Conservation (phyloP, 2,113 vertebrate species). For the Notothenia coriiceps region DNA sequence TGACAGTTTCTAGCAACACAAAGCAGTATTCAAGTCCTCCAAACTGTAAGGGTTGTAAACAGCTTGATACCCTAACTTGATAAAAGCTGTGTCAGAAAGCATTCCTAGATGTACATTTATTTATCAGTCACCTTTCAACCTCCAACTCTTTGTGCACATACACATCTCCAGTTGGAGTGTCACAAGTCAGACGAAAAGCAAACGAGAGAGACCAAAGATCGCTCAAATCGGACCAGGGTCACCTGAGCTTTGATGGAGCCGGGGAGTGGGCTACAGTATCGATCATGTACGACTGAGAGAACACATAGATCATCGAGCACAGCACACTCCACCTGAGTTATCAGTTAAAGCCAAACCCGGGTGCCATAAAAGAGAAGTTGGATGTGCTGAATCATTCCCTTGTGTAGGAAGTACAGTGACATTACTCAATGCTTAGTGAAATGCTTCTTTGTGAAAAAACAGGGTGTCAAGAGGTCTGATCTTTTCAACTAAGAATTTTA, state of each 20-base stretch:
- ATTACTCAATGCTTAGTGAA: neutral
- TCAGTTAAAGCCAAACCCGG: constrained; percentile 67
- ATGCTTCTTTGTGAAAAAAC: constrained; percentile 15
- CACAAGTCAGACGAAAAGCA: constrained; percentile 52
- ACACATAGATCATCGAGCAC: neutral
- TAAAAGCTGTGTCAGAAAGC: neutral
- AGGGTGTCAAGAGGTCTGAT: neutral
- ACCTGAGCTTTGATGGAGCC: constrained; percentile 27
- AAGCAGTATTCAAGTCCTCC: constrained; percentile 63
- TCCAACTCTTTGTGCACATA: constrained; percentile 26
- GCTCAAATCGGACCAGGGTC: constrained; percentile 57
- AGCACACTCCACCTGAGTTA: constrained; percentile 43
- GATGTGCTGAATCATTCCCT: constrained; percentile 59
- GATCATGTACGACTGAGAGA: neutral
- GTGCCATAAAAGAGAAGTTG: constrained; percentile 64
- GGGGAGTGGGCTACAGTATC: neutral
- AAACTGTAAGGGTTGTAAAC: constrained; percentile 56
- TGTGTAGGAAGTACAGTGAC: constrained; percentile 5
- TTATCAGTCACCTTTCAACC: neutral
- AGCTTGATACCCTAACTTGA: constrained; percentile 55
- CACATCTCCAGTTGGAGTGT: constrained; percentile 33
- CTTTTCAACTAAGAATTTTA: too few relatives aligned
- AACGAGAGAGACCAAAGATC: constrained; percentile 36
- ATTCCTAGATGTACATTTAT: too few relatives aligned
- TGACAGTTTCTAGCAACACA: constrained; percentile 49